These are phyloP conservation scores for Lasioglossum baleicum DNA, from an alignment of 1,140 invertebrate species.

Conservation along the genomic window DNA sequence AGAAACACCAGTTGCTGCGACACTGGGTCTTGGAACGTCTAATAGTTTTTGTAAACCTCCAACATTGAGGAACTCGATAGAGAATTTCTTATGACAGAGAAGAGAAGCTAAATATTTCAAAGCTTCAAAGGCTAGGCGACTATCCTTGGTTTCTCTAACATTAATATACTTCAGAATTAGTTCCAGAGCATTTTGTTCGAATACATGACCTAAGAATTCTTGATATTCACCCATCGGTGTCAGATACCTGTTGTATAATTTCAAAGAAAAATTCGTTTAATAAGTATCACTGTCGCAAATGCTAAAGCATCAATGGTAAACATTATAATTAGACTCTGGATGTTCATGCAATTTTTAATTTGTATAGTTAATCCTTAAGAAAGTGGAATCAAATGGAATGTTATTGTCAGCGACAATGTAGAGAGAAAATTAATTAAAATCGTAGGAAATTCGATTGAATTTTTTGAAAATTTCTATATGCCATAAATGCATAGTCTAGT, in stretches of 20 bases:
- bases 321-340: not conserved
- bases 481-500: no score
- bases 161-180: conserved; percentile 95
- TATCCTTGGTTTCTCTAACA: conserved; percentile 92
- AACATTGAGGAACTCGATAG: conserved; percentile 94
- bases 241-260: conserved; percentile 82
- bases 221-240: conserved; percentile 98
- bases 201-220: conserved; percentile 95
- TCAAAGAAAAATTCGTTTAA: not conserved
- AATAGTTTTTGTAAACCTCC: conserved; percentile 92
- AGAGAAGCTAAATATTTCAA: conserved; percentile 95
- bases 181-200: conserved; percentile 94
- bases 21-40: conserved; percentile 93
- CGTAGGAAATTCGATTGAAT: no score
- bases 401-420: no score
- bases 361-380: no score
- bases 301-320: not conserved
- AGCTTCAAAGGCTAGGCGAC: conserved; percentile 96
- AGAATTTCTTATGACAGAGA: conserved; percentile 98
- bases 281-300: not conserved
- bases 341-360: no score
- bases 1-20: conserved; percentile 97
- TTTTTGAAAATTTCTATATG: no score
- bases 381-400: no score
- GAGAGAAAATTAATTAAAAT: no score